Percentiles rank a stretch among this genome's conserved stretches.
phyloP scores from a whole-genome alignment of 2,797 vertebrate genomes.

The Eurystomus glaucurus region DNA sequence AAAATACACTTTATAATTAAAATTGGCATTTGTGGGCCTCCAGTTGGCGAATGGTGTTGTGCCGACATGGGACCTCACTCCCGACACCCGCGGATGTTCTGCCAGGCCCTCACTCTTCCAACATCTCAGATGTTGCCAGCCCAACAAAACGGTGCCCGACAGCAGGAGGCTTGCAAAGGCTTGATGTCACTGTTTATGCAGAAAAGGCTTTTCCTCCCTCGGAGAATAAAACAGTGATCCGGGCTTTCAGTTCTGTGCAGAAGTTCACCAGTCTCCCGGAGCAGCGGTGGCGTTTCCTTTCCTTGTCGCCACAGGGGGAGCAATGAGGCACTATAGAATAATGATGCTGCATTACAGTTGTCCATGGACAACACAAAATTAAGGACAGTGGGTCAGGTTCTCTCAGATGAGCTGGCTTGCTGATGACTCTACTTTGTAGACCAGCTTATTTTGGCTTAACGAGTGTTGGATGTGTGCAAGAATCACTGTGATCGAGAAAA shows the following conservation, averaged over 20 bases:
- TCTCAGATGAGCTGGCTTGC: background rate
- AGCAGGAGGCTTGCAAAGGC: slow-evolving; percentile 30
- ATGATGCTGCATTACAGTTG: background rate
- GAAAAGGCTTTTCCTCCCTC: background rate
- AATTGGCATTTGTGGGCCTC: slow-evolving; percentile 61
- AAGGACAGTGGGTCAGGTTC: background rate
- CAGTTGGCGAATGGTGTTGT: slow-evolving; percentile 70
- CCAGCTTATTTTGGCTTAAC: background rate
- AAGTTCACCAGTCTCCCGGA: background rate
- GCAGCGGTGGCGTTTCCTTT: too few relatives aligned
- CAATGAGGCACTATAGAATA: fast-evolving
- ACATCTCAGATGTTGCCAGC: slow-evolving; percentile 24
- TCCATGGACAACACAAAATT: fast-evolving
- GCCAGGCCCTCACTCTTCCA: slow-evolving; percentile 38
- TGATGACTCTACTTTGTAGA: background rate
- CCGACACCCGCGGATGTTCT: slow-evolving; percentile 60
- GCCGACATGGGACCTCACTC: slow-evolving; percentile 51
- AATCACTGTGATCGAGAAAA: background rate
- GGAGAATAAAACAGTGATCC: background rate
- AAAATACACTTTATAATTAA: slow-evolving; percentile 71
- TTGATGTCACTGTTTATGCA: background rate
- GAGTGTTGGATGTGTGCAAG: background rate
- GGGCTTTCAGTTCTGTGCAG: background rate
- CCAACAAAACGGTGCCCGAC: background rate
- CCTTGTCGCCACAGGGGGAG: fast-evolving